Base-by-base conservation (phyloP, 2,888 invertebrate genomes). In the Agonopterix alstromeriana region DNA sequence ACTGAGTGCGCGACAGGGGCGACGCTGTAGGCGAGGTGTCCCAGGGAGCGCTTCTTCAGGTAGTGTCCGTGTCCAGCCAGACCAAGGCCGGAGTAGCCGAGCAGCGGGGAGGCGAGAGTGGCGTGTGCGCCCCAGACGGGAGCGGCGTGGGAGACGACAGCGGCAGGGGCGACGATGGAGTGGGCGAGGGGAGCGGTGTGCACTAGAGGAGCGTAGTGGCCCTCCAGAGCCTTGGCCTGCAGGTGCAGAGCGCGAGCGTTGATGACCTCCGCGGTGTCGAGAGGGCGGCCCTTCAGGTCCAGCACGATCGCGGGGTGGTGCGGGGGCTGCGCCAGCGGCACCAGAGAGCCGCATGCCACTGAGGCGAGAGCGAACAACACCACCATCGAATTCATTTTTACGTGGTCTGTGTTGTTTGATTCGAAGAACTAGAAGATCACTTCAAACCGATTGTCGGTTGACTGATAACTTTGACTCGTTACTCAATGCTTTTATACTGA, bases 361-460 rank as follows among this genome's bases (percentile, higher is more conserved):
- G 91, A 89, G 69, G 90, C 79, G 57, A 92, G 80, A 82, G 91
- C 90, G 80, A 90, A 90, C 77, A 92, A 90, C 82, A 91, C 91
- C 90, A 91, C 90, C 90, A 90, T 73, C 86, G 86, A 74, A 73
- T 76, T 78, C 85, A 77, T 77, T 52, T 38, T 64, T 64, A 67
- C 63, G 63, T 70, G 65, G 76, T 75, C 75, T 73, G 76, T 74
- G 73, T 73, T 68, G 72, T 55, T 10, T 52, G 59, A 65, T 71
- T 66, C 67, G 63, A 72, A 71, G 67, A 72, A 62, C 63, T 60
- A 69, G 57, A 71, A 72, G 79, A 82, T 81, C 78, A 82, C 82
- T 83, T 82, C 81, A 63, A 71, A 75, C 77, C 75, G 67, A 61
- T 52, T 55, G 48, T 59, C 64, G 73, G 75, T 53, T 61, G 77